These are phyloP conservation scores for Melolontha melolontha DNA, from an alignment of 2,888 invertebrate genomes.

Conservation along the genomic window DNA sequence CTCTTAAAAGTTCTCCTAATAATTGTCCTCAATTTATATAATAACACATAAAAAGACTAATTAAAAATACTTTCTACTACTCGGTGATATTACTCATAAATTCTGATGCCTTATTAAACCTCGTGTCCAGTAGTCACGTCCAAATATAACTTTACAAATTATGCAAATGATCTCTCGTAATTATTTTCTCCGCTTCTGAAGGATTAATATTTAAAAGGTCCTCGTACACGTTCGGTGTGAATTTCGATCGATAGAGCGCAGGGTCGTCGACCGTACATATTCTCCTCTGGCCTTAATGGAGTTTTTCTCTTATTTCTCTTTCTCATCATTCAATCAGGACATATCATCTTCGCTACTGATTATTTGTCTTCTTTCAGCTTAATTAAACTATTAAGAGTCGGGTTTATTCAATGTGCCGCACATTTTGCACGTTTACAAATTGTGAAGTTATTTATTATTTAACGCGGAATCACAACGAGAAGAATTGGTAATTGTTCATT, in stretches of 20 bases:
- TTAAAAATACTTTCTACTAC: no score
- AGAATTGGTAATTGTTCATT: no score
- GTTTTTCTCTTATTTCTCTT: constrained; percentile 46
- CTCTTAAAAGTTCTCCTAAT: no score
- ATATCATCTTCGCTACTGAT: constrained; percentile 27
- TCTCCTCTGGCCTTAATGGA: constrained; percentile 44
- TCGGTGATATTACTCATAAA: neutral
- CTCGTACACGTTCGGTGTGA: constrained; percentile 22
- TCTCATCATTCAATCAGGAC: constrained; percentile 38
- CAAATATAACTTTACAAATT: constrained; percentile 14
- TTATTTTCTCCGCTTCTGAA: constrained; percentile 16
- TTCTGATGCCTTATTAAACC: constrained; percentile 9
- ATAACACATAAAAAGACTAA: no score
- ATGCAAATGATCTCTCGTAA: constrained; percentile 14
- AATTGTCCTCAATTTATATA: no score
- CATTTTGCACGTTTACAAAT: neutral
- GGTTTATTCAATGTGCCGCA: no score
- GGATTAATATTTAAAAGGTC: constrained; percentile 15
- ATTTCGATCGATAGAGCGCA: constrained; percentile 49
- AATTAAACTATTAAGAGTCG: constrained; percentile 18
- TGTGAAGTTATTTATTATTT: neutral
- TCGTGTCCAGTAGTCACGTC: neutral
- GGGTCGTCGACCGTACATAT: constrained; percentile 50
- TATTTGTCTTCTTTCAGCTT: constrained; percentile 26
- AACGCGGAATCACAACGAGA: neutral